Percentiles rank a stretch among this genome's conserved stretches.
Conservation (phyloP, 2,888 invertebrate species). For the Agonopterix subpropinquella region DNA sequence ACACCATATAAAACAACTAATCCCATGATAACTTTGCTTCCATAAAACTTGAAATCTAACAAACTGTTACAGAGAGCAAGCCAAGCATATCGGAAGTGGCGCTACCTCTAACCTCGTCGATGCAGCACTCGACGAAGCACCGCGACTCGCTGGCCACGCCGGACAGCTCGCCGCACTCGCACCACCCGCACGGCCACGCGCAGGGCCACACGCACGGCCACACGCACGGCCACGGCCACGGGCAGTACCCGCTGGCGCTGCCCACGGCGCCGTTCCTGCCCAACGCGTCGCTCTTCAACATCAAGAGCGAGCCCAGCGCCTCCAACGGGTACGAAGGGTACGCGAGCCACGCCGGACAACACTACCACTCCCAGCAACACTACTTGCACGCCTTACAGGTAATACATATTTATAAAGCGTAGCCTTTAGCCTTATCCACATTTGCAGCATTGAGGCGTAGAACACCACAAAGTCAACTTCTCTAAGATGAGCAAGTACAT, state of each 20-base stretch:
- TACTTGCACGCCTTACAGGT: slow-evolving; percentile 74
- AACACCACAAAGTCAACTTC: no score
- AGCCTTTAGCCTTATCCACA: no score
- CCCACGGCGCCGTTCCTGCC: slow-evolving; percentile 42
- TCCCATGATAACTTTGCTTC: no score
- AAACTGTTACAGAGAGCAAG: slow-evolving; percentile 44
- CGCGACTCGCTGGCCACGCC: slow-evolving; percentile 49
- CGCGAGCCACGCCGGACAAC: slow-evolving; percentile 14
- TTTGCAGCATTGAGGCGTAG: no score
- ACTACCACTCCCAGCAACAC: slow-evolving; percentile 69
- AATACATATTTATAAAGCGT: neutral
- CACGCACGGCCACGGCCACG: slow-evolving; percentile 37
- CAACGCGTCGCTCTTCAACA: slow-evolving; percentile 57
- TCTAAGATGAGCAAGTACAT: no score
- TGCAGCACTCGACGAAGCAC: slow-evolving; percentile 29
- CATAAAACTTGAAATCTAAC: no score
- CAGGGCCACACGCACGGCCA: slow-evolving; percentile 13
- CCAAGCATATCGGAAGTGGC: slow-evolving; percentile 65
- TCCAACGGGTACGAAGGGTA: slow-evolving; percentile 43
- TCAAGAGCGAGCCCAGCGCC: slow-evolving; percentile 63
- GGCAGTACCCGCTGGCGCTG: slow-evolving; percentile 37
- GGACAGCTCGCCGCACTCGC: slow-evolving; percentile 17
- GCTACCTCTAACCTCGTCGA: slow-evolving; percentile 46
- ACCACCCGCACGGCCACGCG: slow-evolving; percentile 13
- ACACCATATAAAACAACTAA: no score